These are phyloP conservation scores for Mionectes olivaceus DNA, from an alignment of 2,797 vertebrate genomes.

Conservation along the genomic window DNA sequence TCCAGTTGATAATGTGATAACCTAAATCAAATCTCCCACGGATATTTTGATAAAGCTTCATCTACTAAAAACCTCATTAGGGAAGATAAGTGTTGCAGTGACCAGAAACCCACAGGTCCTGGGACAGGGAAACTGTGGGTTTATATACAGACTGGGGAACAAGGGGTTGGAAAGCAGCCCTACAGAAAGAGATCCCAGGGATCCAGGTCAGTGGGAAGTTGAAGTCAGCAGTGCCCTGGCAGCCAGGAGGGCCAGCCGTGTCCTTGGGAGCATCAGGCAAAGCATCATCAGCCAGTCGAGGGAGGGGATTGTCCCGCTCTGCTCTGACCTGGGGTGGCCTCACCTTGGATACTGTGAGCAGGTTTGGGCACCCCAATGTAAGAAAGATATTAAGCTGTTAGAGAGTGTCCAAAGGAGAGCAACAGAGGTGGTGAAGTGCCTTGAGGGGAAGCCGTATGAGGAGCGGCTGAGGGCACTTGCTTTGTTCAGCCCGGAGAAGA, in stretches of 20 bases:
- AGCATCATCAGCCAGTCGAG: accelerated
- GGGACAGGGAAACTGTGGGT: background rate
- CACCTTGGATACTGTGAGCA: background rate
- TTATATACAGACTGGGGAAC: background rate
- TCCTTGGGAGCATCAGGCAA: background rate
- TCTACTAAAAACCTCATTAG: background rate
- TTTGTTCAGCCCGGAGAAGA: background rate
- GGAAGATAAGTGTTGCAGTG: background rate
- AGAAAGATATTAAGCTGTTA: background rate
- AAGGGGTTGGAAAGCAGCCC: background rate
- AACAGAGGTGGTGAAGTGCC: background rate
- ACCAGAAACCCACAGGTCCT: background rate
- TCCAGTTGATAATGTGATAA: background rate
- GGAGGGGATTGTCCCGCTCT: background rate
- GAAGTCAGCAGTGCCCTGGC: background rate
- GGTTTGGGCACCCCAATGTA: too few species aligned
- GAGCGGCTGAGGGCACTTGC: background rate
- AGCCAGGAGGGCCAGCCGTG: background rate
- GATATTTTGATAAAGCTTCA: background rate
- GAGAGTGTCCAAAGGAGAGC: background rate
- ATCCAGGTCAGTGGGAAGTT: accelerated
- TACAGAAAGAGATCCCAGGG: background rate
- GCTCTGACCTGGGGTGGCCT: accelerated
- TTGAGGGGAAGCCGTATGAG: accelerated
- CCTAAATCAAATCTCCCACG: background rate